Evolutionary conservation across 2,113 vertebrate species (phyloP), one percentile per base, ranked within the genome.

Genomic region (Corythornis vintsioides): DNA sequence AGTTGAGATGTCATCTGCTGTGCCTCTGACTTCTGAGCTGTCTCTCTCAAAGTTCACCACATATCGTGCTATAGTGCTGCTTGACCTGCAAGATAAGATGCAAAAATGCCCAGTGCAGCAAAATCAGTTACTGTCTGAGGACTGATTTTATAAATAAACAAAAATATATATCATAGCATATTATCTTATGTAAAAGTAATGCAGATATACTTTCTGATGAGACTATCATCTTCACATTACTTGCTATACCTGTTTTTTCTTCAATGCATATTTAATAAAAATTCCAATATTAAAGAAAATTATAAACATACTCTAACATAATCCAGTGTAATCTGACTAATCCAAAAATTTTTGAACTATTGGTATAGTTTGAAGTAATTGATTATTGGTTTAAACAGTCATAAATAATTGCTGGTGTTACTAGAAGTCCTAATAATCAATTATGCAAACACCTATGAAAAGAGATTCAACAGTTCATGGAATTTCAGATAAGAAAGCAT

Each of bases 11-110:
- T 97, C 97, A 42, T 96, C 89, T 25, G 50, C 86, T 28, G 96
- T 78, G 75, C 95, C 90, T 74, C 70, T 97, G 81, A 69, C n/a
- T 78, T 97, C 97, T 57, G 95, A 88, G 31, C 75, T 60, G 7
- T 95, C 97, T 29, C 86, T 97, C 96, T 98, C 98, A 92, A 99
- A 99, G 92, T 98, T 83, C 12, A 98, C 97, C 22, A 95, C 95
- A 33, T 98, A 98, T 40, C 94, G 96, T 55, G 98, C 98, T 2
- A 98, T 89, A 38, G 97, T 97, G 90, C 98, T 98, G 93, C 97
- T 98, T 33, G 97, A 96, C 22, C 98, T 99, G 96, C 73, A 63
- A 72, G 35, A 40, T 22, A 80, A 82, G 94, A 67, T 95, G 83
- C 26, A 94, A 35, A 85, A 63, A 45, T 28, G 21, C 3, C 8